Base-by-base conservation (phyloP, 2,888 invertebrate species). In the Cephus pulcher region DNA sequence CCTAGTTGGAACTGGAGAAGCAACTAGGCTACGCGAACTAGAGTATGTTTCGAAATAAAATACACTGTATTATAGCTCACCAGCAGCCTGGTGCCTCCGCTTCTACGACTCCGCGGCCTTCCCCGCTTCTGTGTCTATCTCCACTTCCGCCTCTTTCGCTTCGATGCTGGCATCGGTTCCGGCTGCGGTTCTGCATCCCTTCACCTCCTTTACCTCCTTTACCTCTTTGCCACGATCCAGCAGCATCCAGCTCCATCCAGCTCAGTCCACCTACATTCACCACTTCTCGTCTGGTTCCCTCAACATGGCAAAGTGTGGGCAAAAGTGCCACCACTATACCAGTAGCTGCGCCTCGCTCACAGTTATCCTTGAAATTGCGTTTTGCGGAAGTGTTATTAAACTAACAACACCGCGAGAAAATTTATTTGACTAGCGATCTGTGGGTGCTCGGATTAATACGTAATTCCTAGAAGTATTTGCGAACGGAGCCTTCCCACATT, bases 341-440 rank as follows among this genome's bases (percentile, higher is more conserved):
- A 6, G 15, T 15, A 40, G 40, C 6, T 40, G 15, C 15, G 79
- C 79, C 81, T 80, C 81, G 84, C 85, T 85, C 84, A 89, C 86
- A 82, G 87, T 88, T 88, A 89, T 89, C 87, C 87, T 86, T 86
- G 87, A 88, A 90, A 90, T 88, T 87, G 87, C 86, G 84, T 87
- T 87, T 83, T 85, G 83, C 80, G 85, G 85, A 77, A 84, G 84
- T 84, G 85, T 88, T 88, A 89, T 89, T 89, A 87, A 89, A 90
- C 88, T 89, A 87, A 88, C 86, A 85, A 87, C 86, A 87, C 88
- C 86, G 73, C 77, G 84, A 84, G 82, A 85, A 86, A 87, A 85
- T 87, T 85, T 84, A 84, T 85, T 85, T 82, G 78, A 76, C 69
- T 76, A 82, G 76, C 76, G 74, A 33, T 32, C 70, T 9, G 11